Base-by-base conservation (phyloP, 1,140 invertebrate genomes). In the Meloidogyne chitwoodi region DNA sequence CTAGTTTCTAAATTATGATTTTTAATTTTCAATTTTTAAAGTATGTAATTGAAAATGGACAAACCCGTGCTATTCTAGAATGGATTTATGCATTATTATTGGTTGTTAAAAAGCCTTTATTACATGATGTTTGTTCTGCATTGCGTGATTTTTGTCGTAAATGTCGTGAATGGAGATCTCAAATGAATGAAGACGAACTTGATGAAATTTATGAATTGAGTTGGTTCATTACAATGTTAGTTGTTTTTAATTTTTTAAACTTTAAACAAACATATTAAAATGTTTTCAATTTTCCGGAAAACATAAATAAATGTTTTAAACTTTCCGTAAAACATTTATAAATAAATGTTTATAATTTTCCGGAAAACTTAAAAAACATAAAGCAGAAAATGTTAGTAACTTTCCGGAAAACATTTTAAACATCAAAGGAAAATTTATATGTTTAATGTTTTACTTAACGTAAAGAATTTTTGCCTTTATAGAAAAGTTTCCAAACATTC, bases 11-110 rank as follows among this genome's bases (percentile, higher is more conserved):
- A 27, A 16, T 76, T 64, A 1, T 77, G 22, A 56, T 31, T 31
- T 77, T 44, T 41, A 24, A 78, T 65, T 67, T 22, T 63, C 74
- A n/a, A 22, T 68, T 67, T 24, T 80, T 77, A 2, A 41, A 80
- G 79, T 81, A 71, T 24, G 71, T 78, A 31, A 48, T 81, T 4
- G 38, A 70, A 61, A 67, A 81, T 56, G 79, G 79, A 11, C 76
- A 80, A 29, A 76, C 79, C 1, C 65, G 73, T 16, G 76, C 79
- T n/a, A 61, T 80, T 31, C 65, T 80, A 31, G 66, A 80, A 70
- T 80, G 79, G 79, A 68, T 80, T 38, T 80, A 65, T 44, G 79
- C 79, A 14, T 66, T 81, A 24, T 63, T 80, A 26, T 44, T 81
- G 34, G 79, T 80, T 24, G 61, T 79, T 26, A 73, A 81, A 44